Evolutionary conservation across 1,140 invertebrate genomes (phyloP).

Genomic region (Thaumetopoea pityocampa): DNA sequence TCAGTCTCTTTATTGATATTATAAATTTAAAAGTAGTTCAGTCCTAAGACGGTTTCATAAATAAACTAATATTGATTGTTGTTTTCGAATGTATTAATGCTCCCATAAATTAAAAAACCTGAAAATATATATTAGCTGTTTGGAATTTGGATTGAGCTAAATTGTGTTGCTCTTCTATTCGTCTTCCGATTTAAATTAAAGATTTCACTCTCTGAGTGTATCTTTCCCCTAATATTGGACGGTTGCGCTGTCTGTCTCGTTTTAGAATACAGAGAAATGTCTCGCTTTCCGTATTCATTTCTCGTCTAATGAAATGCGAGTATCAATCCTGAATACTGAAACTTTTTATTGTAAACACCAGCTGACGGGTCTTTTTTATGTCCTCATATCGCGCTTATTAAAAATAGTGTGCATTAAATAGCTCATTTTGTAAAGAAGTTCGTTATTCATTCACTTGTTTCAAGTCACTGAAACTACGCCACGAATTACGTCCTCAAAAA

Average conservation of each 20-base stretch:
- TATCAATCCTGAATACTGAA: constrained; percentile 33
- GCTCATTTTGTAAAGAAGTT: constrained; percentile 11
- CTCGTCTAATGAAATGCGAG: constrained; percentile 48
- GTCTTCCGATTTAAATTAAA: constrained; percentile 47
- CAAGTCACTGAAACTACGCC: no score
- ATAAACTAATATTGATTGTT: no score
- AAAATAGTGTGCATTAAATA: constrained; percentile 35
- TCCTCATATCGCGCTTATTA: constrained; percentile 39
- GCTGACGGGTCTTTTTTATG: constrained; percentile 33
- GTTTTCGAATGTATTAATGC: no score
- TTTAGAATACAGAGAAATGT: constrained; percentile 33
- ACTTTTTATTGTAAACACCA: constrained; percentile 45
- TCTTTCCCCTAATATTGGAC: constrained; percentile 28
- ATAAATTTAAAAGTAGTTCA: no score
- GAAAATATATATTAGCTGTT: constrained; percentile 63
- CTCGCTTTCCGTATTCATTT: constrained; percentile 46
- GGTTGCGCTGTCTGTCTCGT: constrained; percentile 25
- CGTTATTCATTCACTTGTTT: neutral
- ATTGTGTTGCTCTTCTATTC: constrained; percentile 55
- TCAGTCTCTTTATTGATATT: no score
- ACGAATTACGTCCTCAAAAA: no score
- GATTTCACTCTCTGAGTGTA: constrained; percentile 26
- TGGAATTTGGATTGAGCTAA: constrained; percentile 54
- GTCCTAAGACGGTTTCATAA: no score
- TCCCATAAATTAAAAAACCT: constrained; percentile 50